phyloP scores from a whole-genome alignment of 1,140 invertebrate species.

The Ostrea edulis region DNA sequence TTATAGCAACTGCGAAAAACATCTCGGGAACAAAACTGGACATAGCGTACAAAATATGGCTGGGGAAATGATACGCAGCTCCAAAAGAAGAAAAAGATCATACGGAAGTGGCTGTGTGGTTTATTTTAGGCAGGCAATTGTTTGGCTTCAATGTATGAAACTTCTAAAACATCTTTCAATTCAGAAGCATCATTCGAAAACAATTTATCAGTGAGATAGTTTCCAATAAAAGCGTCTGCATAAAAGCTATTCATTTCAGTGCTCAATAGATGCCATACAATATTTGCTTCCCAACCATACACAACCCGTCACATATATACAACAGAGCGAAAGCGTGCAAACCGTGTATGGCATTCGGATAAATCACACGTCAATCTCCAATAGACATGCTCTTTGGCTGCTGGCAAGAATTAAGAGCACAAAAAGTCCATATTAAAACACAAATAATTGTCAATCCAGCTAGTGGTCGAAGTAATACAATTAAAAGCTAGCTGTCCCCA shows the following conservation, averaged over 20 bases:
- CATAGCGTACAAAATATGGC: too few species aligned
- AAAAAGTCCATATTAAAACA: constrained; percentile 16
- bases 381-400: neutral
- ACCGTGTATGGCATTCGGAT: neutral
- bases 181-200: constrained; percentile 36
- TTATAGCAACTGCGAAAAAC: too few species aligned
- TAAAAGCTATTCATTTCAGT: constrained; percentile 36
- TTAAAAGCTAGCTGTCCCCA: constrained; percentile 21
- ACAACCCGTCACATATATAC: neutral
- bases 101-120: neutral
- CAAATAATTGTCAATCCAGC: constrained; percentile 33
- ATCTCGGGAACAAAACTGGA: too few species aligned
- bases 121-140: neutral
- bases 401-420: constrained; percentile 25
- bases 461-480: neutral
- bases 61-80: too few species aligned
- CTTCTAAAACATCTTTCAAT: neutral
- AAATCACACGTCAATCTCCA: neutral
- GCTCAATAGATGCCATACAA: constrained; percentile 30
- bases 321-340: neutral
- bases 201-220: constrained; percentile 26
- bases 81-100: too few species aligned
- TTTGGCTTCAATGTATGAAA: constrained; percentile 12
- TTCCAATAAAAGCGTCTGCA: neutral
- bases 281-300: neutral